Evolutionary conservation across 2,888 invertebrate species (phyloP).

Genomic region (Agelastica alni): DNA sequence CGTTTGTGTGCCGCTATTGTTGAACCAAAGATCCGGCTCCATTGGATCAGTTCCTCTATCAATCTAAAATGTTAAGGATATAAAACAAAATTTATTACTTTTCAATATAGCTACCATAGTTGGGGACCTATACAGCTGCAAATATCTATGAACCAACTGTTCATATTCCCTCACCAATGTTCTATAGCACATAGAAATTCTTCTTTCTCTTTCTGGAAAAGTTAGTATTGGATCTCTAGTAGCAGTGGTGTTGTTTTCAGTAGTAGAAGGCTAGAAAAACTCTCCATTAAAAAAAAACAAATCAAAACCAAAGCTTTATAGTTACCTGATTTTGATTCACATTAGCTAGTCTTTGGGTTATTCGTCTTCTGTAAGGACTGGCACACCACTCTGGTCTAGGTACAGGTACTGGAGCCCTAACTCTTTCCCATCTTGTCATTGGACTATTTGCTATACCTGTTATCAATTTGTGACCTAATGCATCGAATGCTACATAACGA

Average conservation of each 20-base stretch:
- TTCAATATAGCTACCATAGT: slow-evolving; percentile 51
- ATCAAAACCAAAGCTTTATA: neutral
- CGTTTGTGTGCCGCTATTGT: slow-evolving; percentile 52
- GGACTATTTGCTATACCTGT: slow-evolving; percentile 78
- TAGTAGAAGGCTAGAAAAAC: slow-evolving; percentile 22
- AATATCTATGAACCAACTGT: slow-evolving; percentile 58
- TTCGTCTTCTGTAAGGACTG: slow-evolving; percentile 49
- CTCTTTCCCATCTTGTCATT: slow-evolving; percentile 61
- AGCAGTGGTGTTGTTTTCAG: slow-evolving; percentile 31
- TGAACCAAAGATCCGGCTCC: slow-evolving; percentile 60
- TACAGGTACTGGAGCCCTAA: slow-evolving; percentile 51
- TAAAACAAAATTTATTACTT: too few species aligned
- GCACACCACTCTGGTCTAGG: slow-evolving; percentile 49
- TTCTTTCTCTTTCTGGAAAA: slow-evolving; percentile 56
- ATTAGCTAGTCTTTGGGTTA: slow-evolving; percentile 47
- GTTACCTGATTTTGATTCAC: slow-evolving; percentile 12
- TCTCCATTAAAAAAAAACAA: neutral
- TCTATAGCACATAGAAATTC: slow-evolving; percentile 58
- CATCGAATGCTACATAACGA: slow-evolving; percentile 84
- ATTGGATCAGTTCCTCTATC: slow-evolving; percentile 74
- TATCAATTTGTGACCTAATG: slow-evolving; percentile 77
- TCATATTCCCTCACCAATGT: slow-evolving; percentile 61
- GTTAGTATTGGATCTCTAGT: slow-evolving; percentile 34
- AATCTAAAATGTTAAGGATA: too few species aligned
- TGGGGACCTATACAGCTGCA: slow-evolving; percentile 57